Conservation (phyloP, 1,140 invertebrate species). For the Frieseomelitta varia region DNA sequence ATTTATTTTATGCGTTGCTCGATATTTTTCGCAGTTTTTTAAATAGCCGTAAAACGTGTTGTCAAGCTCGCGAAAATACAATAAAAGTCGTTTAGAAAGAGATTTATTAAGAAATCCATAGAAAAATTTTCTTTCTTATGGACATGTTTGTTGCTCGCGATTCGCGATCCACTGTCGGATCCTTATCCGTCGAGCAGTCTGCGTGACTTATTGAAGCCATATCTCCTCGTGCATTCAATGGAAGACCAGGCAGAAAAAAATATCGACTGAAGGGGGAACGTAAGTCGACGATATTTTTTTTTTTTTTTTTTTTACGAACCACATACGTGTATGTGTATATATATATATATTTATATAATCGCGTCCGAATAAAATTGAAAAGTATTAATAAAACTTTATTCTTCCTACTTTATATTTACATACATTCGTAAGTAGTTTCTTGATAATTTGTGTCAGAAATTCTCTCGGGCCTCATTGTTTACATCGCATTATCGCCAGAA, state of each 20-base stretch:
- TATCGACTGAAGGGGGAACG: not conserved
- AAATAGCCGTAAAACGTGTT: too few species aligned
- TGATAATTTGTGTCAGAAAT: not conserved
- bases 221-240: conserved; percentile 34
- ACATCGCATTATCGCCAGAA: not conserved
- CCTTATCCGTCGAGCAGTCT: conserved; percentile 15
- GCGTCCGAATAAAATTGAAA: not conserved
- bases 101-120: not conserved
- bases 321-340: too few species aligned
- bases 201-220: conserved; percentile 40
- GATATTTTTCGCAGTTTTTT: too few species aligned
- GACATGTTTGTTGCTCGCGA: not conserved
- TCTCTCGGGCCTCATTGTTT: not conserved
- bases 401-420: not conserved
- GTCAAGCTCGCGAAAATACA: too few species aligned
- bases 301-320: conserved; percentile 5
- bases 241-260: conserved; percentile 6
- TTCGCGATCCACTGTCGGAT: not conserved
- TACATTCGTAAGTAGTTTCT: too few species aligned
- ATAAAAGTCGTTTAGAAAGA: not conserved
- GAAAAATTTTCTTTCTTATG: conserved; percentile 10
- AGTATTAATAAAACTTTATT: too few species aligned
- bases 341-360: too few species aligned
- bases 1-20: too few species aligned
- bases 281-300: conserved; percentile 3